Percentiles rank a stretch among this genome's conserved stretches.
Conservation (phyloP, 2,113 vertebrate genomes). For the Blennius ocellaris region DNA sequence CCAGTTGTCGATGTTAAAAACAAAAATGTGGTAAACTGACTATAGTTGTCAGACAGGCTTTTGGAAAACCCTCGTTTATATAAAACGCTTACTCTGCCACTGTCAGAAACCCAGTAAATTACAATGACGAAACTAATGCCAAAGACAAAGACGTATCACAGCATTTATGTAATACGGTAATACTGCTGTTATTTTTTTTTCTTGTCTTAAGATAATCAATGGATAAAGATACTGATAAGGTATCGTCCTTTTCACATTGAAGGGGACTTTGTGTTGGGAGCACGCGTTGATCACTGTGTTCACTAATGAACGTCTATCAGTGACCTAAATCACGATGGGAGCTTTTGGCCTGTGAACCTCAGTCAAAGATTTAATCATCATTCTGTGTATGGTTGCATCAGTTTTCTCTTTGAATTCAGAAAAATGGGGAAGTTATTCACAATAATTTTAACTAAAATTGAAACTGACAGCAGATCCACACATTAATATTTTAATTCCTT, state of each 20-base stretch:
- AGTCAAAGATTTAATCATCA: not conserved
- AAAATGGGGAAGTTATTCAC: too few species aligned
- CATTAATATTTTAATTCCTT: not conserved
- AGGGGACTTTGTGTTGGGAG: constrained; percentile 62
- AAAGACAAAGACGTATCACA: not conserved
- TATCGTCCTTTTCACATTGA: constrained; percentile 20
- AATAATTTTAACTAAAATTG: too few species aligned
- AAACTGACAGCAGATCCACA: too few species aligned
- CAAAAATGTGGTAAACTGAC: too few species aligned
- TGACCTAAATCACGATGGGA: constrained; percentile 35
- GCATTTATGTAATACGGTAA: not conserved
- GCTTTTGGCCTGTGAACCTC: not conserved
- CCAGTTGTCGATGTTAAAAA: too few species aligned
- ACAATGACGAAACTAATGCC: not conserved
- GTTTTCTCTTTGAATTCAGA: too few species aligned
- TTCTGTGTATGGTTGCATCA: too few species aligned
- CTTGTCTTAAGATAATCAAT: not conserved
- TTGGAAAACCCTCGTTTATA: too few species aligned
- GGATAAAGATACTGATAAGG: constrained; percentile 41
- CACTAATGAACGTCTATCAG: constrained; percentile 21
- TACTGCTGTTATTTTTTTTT: not conserved
- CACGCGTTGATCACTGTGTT: constrained; percentile 54
- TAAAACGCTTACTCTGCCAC: too few species aligned
- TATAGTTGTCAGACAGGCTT: too few species aligned
- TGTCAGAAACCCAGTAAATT: not conserved